Conservation (phyloP, 2,888 invertebrate species). For the Lycia hirtaria region DNA sequence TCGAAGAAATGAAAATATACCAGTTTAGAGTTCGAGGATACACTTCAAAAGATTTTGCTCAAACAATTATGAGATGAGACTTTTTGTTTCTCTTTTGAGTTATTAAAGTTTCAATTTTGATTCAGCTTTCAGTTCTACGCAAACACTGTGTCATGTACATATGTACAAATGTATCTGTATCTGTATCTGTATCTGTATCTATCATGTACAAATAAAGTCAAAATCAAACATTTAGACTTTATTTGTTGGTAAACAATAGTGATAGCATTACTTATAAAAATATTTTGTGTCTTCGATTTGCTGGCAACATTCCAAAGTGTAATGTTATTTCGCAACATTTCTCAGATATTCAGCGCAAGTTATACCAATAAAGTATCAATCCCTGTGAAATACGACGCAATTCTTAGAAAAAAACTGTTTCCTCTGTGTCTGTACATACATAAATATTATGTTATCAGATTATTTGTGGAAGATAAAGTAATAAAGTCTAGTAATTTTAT, state of each 20-base stretch:
- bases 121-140: background rate
- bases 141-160: too few species aligned
- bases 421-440: background rate
- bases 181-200: too few species aligned
- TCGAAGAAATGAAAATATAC: conserved; percentile 64
- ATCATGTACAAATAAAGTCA: too few species aligned
- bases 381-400: conserved; percentile 30
- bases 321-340: conserved; percentile 35
- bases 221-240: too few species aligned
- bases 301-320: conserved; percentile 36
- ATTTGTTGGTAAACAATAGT: too few species aligned
- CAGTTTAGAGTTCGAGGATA: conserved; percentile 60
- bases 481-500: too few species aligned
- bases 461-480: too few species aligned
- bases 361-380: conserved; percentile 31
- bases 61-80: conserved; percentile 7
- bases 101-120: background rate
- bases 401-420: conserved; percentile 11
- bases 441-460: too few species aligned
- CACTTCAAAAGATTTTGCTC: conserved; percentile 33
- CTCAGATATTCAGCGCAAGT: conserved; percentile 33
- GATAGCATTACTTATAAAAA: too few species aligned
- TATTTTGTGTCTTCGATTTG: too few species aligned
- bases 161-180: too few species aligned
- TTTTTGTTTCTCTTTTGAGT: background rate